Base-by-base conservation (phyloP, 2,888 invertebrate genomes). In the Coecobrya sp. region DNA sequence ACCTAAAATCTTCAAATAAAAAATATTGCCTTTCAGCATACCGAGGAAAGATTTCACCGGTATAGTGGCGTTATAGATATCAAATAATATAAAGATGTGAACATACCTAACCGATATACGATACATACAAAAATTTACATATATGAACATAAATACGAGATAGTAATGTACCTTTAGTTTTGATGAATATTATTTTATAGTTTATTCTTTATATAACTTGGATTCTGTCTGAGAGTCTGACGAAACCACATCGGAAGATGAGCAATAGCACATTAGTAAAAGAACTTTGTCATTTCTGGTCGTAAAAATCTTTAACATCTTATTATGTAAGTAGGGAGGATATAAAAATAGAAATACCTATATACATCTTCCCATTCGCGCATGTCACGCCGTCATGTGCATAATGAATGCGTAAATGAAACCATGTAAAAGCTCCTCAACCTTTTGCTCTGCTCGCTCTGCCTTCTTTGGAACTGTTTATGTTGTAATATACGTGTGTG, bases 341-440 rank as follows among this genome's bases (percentile, higher is more conserved):
- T 36, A 30, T 16, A 70, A 70, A 70, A 16, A n/a, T n/a, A n/a
- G n/a, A n/a, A n/a, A n/a, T n/a, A n/a, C n/a, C n/a, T n/a, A n/a
- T n/a, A n/a, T n/a, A 3, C 36, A 5, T 36, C 11, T 27, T 86
- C 52, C n/a, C n/a, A 68, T 59, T 89, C 89, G 89, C 89, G 59
- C 89, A 89, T 82, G 89, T 36, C 70, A 55, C 68, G 82, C 59
- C 84, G 73, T 59, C 68, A 84, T 73, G 89, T 36, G n/a, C 19
- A 30, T 36, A 59, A 55, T 68, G 27, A 52, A 68, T 30, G 59
- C 52, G 52, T 88, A 36, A 30, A 68, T 68, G 68, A 36, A 36
- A 36, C 36, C 36, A 36, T 73, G 68, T 76, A 22, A 65, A 52
- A 65, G 22, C 62, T 16, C 25, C n/a, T 10, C 45, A 49, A 49